These are phyloP conservation scores for Cinara cedri DNA, from an alignment of 2,888 invertebrate species.

Conservation along the genomic window DNA sequence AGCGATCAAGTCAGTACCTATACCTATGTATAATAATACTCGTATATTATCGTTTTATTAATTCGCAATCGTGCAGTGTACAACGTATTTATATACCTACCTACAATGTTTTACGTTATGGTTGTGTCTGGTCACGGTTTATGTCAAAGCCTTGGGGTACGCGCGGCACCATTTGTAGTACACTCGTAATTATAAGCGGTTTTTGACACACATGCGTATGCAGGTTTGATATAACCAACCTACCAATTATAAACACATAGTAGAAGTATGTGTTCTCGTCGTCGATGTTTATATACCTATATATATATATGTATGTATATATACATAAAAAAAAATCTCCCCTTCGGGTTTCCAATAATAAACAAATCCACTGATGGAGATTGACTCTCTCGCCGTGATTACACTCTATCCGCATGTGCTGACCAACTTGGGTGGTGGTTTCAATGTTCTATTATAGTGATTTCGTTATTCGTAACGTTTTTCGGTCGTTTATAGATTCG, in stretches of 20 bases:
- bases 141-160: slow-evolving; percentile 39
- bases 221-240: slow-evolving; percentile 27
- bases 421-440: no score
- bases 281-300: not conserved
- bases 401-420: no score
- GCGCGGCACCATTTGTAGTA: slow-evolving; percentile 1
- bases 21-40: no score
- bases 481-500: slow-evolving; percentile 19
- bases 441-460: no score
- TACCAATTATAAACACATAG: slow-evolving; percentile 23
- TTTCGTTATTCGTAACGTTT: slow-evolving; percentile 1
- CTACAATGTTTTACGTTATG: slow-evolving; percentile 12
- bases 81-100: not conserved
- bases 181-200: slow-evolving; percentile 26
- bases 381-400: not conserved
- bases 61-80: not conserved
- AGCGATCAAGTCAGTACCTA: slow-evolving; percentile 81
- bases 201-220: slow-evolving; percentile 35
- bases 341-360: slow-evolving; percentile 40
- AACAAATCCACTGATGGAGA: not conserved
- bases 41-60: no score
- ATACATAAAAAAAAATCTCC: not conserved
- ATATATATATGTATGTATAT: not conserved
- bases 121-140: slow-evolving; percentile 39
- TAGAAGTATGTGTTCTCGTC: no score